phyloP scores from a whole-genome alignment of 2,888 invertebrate species.

The Drosophila incognita region DNA sequence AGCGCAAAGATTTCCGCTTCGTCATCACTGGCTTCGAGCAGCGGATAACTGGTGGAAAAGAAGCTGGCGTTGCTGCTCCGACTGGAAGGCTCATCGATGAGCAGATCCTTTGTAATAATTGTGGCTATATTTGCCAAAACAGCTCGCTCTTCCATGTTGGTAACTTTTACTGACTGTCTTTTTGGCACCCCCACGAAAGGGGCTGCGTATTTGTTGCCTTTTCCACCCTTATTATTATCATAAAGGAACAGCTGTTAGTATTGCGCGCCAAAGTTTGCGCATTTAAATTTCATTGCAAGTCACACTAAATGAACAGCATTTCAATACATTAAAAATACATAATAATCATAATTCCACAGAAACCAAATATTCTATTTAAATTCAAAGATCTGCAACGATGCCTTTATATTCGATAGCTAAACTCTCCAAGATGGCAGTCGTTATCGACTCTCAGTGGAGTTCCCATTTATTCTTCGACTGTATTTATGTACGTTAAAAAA shows the following conservation, averaged over 20 bases:
- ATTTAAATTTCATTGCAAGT: neutral
- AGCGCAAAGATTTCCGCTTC: constrained; percentile 72
- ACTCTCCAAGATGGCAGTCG: neutral
- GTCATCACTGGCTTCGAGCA: constrained; percentile 71
- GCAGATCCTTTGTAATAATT: constrained; percentile 82
- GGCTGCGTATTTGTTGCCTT: constrained; percentile 12
- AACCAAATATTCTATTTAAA: neutral
- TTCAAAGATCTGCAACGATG: constrained; percentile 1
- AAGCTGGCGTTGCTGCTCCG: constrained; percentile 26
- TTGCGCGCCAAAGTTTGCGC: neutral
- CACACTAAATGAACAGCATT: neutral
- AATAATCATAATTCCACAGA: neutral
- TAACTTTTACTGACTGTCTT: constrained; percentile 13
- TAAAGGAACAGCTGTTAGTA: constrained; percentile 23
- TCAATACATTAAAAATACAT: neutral
- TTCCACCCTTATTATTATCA: constrained; percentile 35
- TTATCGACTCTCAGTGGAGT: neutral
- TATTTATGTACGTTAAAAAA: neutral
- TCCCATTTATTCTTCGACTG: neutral
- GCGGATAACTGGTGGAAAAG: constrained; percentile 35
- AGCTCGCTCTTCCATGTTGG: constrained; percentile 81
- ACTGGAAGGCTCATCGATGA: constrained; percentile 70
- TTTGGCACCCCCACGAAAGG: constrained; percentile 11
- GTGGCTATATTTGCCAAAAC: constrained; percentile 83
- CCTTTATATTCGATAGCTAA: constrained; percentile 20